Percentiles rank a stretch among this genome's conserved stretches.
Conservation (phyloP, 2,797 vertebrate genomes). For the Loriculus beryllinus region DNA sequence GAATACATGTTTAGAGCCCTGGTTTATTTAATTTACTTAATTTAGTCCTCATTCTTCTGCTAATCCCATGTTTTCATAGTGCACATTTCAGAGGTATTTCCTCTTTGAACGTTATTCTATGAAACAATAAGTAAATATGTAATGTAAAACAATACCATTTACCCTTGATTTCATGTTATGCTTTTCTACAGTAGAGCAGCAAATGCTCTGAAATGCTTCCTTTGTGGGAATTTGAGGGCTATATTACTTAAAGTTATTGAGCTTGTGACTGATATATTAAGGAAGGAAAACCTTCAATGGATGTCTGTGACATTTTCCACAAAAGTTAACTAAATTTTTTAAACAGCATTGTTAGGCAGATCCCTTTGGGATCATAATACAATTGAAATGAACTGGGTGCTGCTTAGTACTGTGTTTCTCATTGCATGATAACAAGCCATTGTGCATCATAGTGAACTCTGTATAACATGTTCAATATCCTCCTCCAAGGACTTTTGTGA, state of each 20-base stretch:
- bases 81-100: not conserved
- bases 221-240: conserved; percentile 14
- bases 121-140: not conserved
- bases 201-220: not conserved
- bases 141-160: conserved; percentile 6
- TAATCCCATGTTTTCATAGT: not conserved
- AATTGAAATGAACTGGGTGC: conserved; percentile 15
- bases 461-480: not conserved
- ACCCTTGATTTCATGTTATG: not conserved
- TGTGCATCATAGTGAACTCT: not conserved
- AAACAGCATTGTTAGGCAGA: conserved; percentile 23
- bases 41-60: not conserved
- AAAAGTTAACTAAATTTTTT: not conserved
- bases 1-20: not conserved
- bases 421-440: not conserved
- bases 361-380: not conserved
- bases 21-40: not conserved
- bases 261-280: not conserved
- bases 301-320: conserved; percentile 39
- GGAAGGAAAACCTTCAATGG: conserved; percentile 51
- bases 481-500: not conserved
- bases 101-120: not conserved
- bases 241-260: not conserved
- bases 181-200: not conserved
- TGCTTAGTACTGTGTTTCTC: not conserved